phyloP scores from a whole-genome alignment of 2,888 invertebrate genomes.

The Eurois occulta region DNA sequence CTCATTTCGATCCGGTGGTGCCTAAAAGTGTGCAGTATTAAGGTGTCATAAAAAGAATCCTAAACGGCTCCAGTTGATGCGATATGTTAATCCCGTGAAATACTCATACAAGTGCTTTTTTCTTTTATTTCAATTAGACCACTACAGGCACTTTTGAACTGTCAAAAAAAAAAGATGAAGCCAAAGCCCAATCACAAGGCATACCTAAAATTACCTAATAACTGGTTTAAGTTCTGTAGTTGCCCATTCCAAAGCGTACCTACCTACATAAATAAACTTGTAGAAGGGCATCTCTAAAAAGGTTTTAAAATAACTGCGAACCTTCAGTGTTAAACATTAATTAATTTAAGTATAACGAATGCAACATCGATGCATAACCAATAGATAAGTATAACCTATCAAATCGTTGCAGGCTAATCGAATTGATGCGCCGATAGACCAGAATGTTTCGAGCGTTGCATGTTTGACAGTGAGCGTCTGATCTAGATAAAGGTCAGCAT shows the following conservation, averaged over 20 bases:
- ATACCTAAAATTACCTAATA: no score
- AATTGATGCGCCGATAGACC: slow-evolving; percentile 42
- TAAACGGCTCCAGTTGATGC: no score
- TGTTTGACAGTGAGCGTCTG: slow-evolving; percentile 56
- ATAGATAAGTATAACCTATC: no score
- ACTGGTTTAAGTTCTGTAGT: neutral
- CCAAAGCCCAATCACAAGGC: neutral
- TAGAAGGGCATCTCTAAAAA: neutral
- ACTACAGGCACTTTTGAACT: no score
- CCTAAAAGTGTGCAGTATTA: no score
- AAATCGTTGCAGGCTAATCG: slow-evolving; percentile 31
- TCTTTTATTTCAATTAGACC: no score
- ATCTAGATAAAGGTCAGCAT: slow-evolving; percentile 56
- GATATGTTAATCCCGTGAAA: no score
- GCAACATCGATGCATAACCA: slow-evolving; percentile 29
- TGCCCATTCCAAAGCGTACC: neutral
- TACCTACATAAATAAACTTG: neutral
- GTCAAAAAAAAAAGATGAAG: neutral
- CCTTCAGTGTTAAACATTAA: slow-evolving; percentile 29
- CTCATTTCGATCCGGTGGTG: no score
- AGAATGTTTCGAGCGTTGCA: slow-evolving; percentile 50
- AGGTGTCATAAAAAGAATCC: no score
- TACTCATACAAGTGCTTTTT: no score
- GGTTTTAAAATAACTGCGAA: neutral
- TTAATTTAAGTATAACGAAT: slow-evolving; percentile 36